phyloP scores from a whole-genome alignment of 2,888 invertebrate genomes.

The Macaria notata region DNA sequence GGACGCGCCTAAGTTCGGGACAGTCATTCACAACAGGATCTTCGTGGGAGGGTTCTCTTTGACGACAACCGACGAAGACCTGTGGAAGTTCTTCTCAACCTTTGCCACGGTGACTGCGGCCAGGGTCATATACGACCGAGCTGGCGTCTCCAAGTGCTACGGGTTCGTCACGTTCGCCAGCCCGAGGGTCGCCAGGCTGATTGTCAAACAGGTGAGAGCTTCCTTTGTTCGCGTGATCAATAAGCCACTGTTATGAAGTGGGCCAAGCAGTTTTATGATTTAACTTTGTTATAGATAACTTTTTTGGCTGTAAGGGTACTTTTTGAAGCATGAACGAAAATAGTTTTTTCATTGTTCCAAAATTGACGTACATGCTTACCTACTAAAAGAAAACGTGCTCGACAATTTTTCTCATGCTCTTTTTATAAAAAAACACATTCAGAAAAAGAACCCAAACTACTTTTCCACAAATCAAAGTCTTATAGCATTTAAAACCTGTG shows the following conservation, averaged over 20 bases:
- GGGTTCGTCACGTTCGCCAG: constrained; percentile 88
- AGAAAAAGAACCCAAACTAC: too few relatives aligned
- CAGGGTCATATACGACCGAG: constrained; percentile 96
- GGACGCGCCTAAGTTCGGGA: constrained; percentile 85
- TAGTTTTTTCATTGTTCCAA: background rate
- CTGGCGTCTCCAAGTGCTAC: constrained; percentile 97
- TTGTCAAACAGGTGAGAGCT: constrained; percentile 74
- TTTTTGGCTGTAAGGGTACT: background rate
- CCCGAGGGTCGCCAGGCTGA: constrained; percentile 74
- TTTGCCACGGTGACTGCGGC: constrained; percentile 95
- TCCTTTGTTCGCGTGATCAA: constrained; percentile 28
- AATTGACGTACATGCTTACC: background rate
- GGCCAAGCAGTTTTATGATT: background rate
- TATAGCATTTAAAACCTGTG: too few relatives aligned
- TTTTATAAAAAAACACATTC: too few relatives aligned
- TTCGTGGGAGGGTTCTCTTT: constrained; percentile 98
- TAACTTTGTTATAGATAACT: too few relatives aligned
- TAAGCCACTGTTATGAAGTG: constrained; percentile 2
- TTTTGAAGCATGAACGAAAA: background rate
- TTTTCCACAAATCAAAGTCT: too few relatives aligned
- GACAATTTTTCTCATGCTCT: too few relatives aligned
- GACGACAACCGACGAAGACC: constrained; percentile 95
- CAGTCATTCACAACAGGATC: constrained; percentile 95
- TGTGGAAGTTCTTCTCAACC: constrained; percentile 94
- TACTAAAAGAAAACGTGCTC: background rate